A percentile compares a stretch with the other conserved stretches of the same genome.
phyloP scores from a whole-genome alignment of 2,888 invertebrate species.

The Pyrgus malvae region DNA sequence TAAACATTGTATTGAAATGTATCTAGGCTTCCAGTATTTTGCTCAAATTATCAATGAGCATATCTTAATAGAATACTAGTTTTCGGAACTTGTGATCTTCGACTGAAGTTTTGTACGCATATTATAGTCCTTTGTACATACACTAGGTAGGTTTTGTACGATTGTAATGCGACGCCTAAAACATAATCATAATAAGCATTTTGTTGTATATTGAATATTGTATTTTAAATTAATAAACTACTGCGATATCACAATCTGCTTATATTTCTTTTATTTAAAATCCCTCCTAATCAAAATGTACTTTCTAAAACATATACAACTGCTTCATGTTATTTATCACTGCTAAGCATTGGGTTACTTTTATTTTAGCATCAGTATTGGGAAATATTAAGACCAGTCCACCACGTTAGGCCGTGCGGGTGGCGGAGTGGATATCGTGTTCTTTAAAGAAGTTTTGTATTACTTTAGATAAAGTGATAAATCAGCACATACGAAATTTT shows the following conservation, averaged over 20 bases:
- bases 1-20: neutral
- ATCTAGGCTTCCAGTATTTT: slow-evolving; percentile 56
- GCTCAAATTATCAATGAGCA: slow-evolving; percentile 49
- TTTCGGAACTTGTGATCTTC: slow-evolving; percentile 16
- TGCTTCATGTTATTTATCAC: too few species aligned
- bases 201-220: slow-evolving; percentile 27
- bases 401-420: too few species aligned
- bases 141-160: slow-evolving; percentile 61
- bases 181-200: slow-evolving; percentile 34
- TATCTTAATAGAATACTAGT: slow-evolving; percentile 21
- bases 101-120: slow-evolving; percentile 21
- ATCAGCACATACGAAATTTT: too few species aligned
- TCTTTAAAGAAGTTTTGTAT: too few species aligned
- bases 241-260: slow-evolving; percentile 20
- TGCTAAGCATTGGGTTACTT: too few species aligned
- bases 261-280: neutral
- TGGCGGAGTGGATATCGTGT: too few species aligned
- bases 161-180: slow-evolving; percentile 38
- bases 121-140: slow-evolving; percentile 48
- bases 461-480: too few species aligned
- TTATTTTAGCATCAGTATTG: too few species aligned
- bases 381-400: too few species aligned
- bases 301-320: too few species aligned
- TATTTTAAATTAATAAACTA: slow-evolving; percentile 39
- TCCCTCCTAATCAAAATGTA: too few species aligned